Evolutionary conservation across 2,888 invertebrate genomes (phyloP), one percentile per base, ranked within the genome.

Genomic region (Kryphioiulus occultus): DNA sequence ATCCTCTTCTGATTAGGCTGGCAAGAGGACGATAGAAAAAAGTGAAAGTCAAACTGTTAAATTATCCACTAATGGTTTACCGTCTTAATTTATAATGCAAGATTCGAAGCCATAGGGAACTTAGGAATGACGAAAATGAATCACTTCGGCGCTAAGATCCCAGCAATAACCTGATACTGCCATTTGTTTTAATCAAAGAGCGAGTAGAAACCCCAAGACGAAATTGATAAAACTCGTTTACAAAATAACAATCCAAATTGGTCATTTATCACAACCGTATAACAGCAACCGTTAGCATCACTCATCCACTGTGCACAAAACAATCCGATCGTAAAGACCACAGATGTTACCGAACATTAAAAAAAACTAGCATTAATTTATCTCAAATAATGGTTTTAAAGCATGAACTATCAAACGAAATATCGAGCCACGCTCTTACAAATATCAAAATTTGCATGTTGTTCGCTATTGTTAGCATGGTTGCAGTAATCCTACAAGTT

Each of bases 121-220:
- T 78, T 30, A 0, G 78, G 12, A 26, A 78, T 17, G 78, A 26
- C 30, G 78, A 78, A 30, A 30, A 78, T 78, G 30, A 78, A 78
- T 78, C 78, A 78, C 78, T 78, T 17, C 15, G 30, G 17, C 30
- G 26, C 30, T 78, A 30, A 30, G 26, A n/a, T 26, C 9, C 68
- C 26, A 26, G 26, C 10, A 68, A 26, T 26, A 26, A 68, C 22
- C 68, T 22, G 26, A 68, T 68, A 30, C 78, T 30, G 78, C 78
- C 78, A 78, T 78, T 78, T 78, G 30, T 78, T 78, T 30, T 30
- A 78, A 78, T 78, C 78, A 78, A 30, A 78, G 30, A 78, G 78
- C 78, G 17, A 78, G 30, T 15, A 30, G 30, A 30, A 30, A 30
- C 78, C 78, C 30, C 4, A 78, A 1, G 78, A 15, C 78, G 30